These are phyloP conservation scores for Todiramphus chloris DNA, from an alignment of 2,113 vertebrate genomes.

Conservation along the genomic window DNA sequence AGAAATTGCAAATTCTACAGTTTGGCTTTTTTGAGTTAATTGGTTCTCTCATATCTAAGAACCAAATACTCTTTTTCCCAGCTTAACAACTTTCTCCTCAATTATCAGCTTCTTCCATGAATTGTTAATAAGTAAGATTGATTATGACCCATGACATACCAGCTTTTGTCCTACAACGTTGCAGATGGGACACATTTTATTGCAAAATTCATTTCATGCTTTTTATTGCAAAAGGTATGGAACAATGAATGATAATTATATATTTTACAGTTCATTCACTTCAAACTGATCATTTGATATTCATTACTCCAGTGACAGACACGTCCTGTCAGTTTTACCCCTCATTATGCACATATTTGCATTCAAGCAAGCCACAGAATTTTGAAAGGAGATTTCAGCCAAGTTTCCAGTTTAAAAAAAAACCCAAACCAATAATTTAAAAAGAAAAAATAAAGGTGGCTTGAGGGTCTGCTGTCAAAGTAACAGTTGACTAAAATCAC, in stretches of 20 bases:
- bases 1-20: neutral
- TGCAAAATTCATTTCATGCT: constrained; percentile 66
- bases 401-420: neutral
- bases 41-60: neutral
- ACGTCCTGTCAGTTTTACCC: constrained; percentile 4
- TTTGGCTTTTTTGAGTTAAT: neutral
- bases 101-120: neutral
- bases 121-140: constrained; percentile 33
- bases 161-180: constrained; percentile 47
- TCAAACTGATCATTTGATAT: constrained; percentile 59
- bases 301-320: constrained; percentile 54
- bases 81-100: neutral
- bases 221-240: constrained; percentile 65
- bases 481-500: constrained; percentile 33
- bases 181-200: constrained; percentile 53
- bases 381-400: neutral
- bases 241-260: constrained; percentile 62
- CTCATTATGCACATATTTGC: constrained; percentile 26
- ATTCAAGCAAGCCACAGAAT: neutral
- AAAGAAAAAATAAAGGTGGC: neutral
- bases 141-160: constrained; percentile 30
- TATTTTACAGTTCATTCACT: constrained; percentile 71
- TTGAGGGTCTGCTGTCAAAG: neutral
- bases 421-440: too few species aligned
- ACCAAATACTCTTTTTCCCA: neutral